These are phyloP conservation scores for Pseudomyrmex cubaensis DNA, from an alignment of 1,140 invertebrate genomes.

Conservation along the genomic window DNA sequence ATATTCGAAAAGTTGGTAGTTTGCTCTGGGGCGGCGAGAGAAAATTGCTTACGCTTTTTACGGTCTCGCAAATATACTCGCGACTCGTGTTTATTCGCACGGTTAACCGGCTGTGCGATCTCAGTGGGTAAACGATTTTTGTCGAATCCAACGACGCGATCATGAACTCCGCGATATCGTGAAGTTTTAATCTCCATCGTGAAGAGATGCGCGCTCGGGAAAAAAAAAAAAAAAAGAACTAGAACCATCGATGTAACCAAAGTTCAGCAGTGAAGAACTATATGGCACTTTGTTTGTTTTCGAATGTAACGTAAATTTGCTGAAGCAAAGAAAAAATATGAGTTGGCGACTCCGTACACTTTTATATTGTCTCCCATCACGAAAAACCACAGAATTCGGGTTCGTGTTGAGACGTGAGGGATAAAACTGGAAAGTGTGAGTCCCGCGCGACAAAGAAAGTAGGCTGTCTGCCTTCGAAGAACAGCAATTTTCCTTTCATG, in stretches of 20 bases:
- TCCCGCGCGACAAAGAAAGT: background rate
- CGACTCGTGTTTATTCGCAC: constrained; percentile 62
- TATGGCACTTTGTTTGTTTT: background rate
- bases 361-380: background rate
- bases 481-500: constrained; percentile 70
- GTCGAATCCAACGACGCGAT: constrained; percentile 14
- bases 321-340: background rate
- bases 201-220: background rate
- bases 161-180: constrained; percentile 11
- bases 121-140: constrained; percentile 66
- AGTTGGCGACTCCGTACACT: background rate
- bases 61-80: constrained; percentile 58
- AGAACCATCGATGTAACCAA: background rate
- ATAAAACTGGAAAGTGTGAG: constrained; percentile 37
- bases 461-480: constrained; percentile 5
- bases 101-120: constrained; percentile 46
- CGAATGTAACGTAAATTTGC: background rate
- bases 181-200: constrained; percentile 55
- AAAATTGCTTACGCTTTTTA: constrained; percentile 72
- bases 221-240: constrained; percentile 2
- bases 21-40: constrained; percentile 46
- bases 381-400: constrained; percentile 3
- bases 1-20: constrained; percentile 73
- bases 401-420: constrained; percentile 13
- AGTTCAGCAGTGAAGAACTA: background rate